These are phyloP conservation scores for Rhinichthys osculus DNA, from an alignment of 2,797 vertebrate genomes.

Conservation along the genomic window DNA sequence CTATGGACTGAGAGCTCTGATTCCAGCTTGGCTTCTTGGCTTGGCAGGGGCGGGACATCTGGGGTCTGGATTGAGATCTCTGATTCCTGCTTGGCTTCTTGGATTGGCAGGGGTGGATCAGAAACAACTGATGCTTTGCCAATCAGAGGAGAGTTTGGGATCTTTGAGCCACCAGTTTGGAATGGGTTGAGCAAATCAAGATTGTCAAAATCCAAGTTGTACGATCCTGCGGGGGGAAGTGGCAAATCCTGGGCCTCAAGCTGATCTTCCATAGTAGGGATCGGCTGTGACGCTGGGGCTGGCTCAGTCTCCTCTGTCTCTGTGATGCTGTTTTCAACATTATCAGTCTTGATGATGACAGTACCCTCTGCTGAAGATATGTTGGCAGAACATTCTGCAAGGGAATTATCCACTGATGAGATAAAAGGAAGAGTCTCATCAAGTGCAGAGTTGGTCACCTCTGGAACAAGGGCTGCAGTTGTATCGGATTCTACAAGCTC, in stretches of 20 bases:
- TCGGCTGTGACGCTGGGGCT: not conserved
- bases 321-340: constrained; percentile 27
- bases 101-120: constrained; percentile 2
- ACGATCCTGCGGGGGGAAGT: constrained; percentile 62
- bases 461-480: not conserved
- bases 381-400: constrained; percentile 66
- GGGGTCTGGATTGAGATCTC: not conserved
- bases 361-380: constrained; percentile 68
- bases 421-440: constrained; percentile 79
- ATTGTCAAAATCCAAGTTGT: constrained; percentile 71
- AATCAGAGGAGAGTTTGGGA: constrained; percentile 69
- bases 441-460: constrained; percentile 57
- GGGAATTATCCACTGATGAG: constrained; percentile 74
- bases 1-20: constrained; percentile 10
- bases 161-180: constrained; percentile 69
- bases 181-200: constrained; percentile 74
- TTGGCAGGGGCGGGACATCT: not conserved
- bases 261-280: constrained; percentile 17
- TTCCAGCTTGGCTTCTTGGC: not conserved
- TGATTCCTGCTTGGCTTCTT: constrained; percentile 1
- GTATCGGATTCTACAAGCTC: constrained; percentile 18
- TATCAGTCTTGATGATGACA: constrained; percentile 70
- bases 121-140: constrained; percentile 45
- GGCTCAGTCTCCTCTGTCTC: constrained; percentile 24
- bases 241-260: constrained; percentile 68